A percentile compares a stretch with the other conserved stretches of the same genome.
Conservation (phyloP, 2,113 vertebrate species). For the mouse (Mus musculus) region GRCm39 chr7:72996501-72997000, state of each 20-base stretch:
- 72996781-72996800: background rate
- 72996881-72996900: background rate
- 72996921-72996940: background rate
- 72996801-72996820: rapidly evolving
- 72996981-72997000: background rate
- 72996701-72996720: background rate
- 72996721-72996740: background rate
- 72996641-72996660: no score
- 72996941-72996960: background rate
- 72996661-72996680: background rate
- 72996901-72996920: background rate
- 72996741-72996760: background rate
- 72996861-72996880: rapidly evolving
- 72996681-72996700: background rate
- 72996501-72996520: background rate
- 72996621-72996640: no score
- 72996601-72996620: background rate
- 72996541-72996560: background rate
- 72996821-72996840: background rate
- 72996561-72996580: background rate
- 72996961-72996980: no score
- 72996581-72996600: rapidly evolving
- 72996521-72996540: background rate
- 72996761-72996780: background rate
- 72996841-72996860: background rate